These are phyloP conservation scores for Orchesella flavescens DNA, from an alignment of 2,888 invertebrate genomes.

Conservation along the genomic window DNA sequence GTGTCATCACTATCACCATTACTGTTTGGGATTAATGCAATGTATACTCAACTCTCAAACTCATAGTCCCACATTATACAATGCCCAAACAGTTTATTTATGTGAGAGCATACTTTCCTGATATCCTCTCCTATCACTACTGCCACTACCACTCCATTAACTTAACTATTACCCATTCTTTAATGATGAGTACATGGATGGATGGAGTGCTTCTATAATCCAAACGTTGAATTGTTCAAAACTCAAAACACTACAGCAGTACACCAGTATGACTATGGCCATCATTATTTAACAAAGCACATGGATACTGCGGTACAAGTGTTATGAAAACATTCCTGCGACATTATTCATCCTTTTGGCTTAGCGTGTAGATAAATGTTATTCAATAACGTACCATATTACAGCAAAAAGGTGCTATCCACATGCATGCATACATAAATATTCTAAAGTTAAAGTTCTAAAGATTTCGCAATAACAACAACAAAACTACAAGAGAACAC, in stretches of 20 bases:
- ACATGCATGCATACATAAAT: too few species aligned
- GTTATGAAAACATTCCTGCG: conserved; percentile 6
- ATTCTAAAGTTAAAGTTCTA: not conserved
- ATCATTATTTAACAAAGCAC: conserved; percentile 3
- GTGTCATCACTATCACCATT: conserved; percentile 50
- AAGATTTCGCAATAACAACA: conserved; percentile 16
- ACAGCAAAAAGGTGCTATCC: too few species aligned
- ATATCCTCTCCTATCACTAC: not conserved
- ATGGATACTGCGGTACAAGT: conserved; percentile 8
- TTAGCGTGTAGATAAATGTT: too few species aligned
- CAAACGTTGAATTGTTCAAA: not conserved
- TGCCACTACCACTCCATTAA: not conserved
- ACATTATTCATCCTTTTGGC: not conserved
- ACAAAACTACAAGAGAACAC: not conserved
- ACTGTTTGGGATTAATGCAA: conserved; percentile 3
- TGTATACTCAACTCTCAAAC: not conserved
- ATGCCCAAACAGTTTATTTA: not conserved
- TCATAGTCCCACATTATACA: not conserved
- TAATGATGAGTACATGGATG: not conserved
- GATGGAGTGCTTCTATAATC: conserved; percentile 6
- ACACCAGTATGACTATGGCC: not conserved
- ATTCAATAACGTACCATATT: too few species aligned
- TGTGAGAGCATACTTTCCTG: not conserved
- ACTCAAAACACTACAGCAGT: not conserved
- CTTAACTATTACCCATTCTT: conserved; percentile 3